Evolutionary conservation across 2,888 invertebrate genomes (phyloP), one percentile per base, ranked within the genome.

Genomic region (Melieria picta): DNA sequence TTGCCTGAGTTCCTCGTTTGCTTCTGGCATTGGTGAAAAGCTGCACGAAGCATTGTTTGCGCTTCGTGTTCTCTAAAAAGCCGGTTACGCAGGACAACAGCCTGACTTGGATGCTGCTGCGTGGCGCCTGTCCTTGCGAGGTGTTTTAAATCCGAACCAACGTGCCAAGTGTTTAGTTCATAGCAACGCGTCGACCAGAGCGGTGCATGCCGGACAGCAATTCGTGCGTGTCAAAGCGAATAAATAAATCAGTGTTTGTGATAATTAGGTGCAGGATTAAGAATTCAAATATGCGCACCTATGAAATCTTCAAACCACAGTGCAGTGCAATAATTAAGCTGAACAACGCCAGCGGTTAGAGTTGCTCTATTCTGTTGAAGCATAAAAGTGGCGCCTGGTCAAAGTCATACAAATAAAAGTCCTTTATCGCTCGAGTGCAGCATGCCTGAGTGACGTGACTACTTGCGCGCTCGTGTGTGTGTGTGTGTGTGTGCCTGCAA

Each of bases 61-160:
- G 13, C 45, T 55, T 30, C n/a, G n/a, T 16, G 42, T 60, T 11
- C 9, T 43, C 43, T 7, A 43, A 42, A 61, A 61, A 13, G 64
- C 65, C 50, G 72, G 73, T 52, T 72, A 60, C 16, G 9, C 57
- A 65, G 52, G 7, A 61, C 11, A 69, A 69, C 7, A 42, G n/a
- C 69, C 1, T 63, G 58, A 65, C n/a, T 11, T 56, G 11, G 43
- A n/a, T 71, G 68, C 60, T 67, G 58, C 43, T 50, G 5, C 60
- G 0, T 42, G 50, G 16, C 7, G 13, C n/a, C 7, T 52, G 58
- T 5, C 43, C 5, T 42, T 30, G 42, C 52, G 13, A 16, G 10
- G 6, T 16, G 50, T 30, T 60, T 61, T 67, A 52, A 60, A 60
- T 45, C 13, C 30, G 50, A 50, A 52, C 1, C 61, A 61, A 60